Base-by-base conservation (phyloP, 2,888 invertebrate genomes). In the Busseola fusca region DNA sequence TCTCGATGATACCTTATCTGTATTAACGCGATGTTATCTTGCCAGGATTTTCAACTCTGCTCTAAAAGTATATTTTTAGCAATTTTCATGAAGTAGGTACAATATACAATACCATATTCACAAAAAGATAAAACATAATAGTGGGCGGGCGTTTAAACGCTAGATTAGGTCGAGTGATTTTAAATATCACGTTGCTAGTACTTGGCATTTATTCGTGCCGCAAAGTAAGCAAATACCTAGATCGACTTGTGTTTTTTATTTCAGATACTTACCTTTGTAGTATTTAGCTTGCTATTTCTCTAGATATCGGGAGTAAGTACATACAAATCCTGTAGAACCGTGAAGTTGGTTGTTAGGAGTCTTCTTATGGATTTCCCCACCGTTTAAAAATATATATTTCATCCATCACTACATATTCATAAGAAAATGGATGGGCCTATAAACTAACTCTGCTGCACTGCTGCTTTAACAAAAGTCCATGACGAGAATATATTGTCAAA, bases 101-200 rank as follows among this genome's bases (percentile, higher is more conserved):
- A 65, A 18, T 52, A 37, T 37, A 66, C 50, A 52, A 52, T 27
- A 76, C 14, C 34, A 42, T 56, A 60, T 42, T 48, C 58, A 60
- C 50, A 72, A 64, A 64, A 71, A 72, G 14, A 72, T 62, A 71
- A 83, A 77, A 62, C 56, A 64, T 67, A 58, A 50, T 78, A 68
- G 72, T 78, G 75, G 81, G 81, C 75, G 81, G 76, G 72, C 76
- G 62, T 72, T 80, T 74, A 64, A 78, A 57, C 63, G 69, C 67
- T 75, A 81, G 78, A 82, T 83, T 78, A 81, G 78, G 81, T 82
- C 78, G 72, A 81, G 58, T 75, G 78, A 83, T 82, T 83, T 82
- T 59, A 81, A 82, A 80, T 77, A 83, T 83, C 76, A 80, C 77
- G 77, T 74, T 63, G 59, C 63, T 52, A 56, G 69, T 76, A 76